Conservation (phyloP, 2,113 vertebrate species). For the Neotragus pygmaeus region DNA sequence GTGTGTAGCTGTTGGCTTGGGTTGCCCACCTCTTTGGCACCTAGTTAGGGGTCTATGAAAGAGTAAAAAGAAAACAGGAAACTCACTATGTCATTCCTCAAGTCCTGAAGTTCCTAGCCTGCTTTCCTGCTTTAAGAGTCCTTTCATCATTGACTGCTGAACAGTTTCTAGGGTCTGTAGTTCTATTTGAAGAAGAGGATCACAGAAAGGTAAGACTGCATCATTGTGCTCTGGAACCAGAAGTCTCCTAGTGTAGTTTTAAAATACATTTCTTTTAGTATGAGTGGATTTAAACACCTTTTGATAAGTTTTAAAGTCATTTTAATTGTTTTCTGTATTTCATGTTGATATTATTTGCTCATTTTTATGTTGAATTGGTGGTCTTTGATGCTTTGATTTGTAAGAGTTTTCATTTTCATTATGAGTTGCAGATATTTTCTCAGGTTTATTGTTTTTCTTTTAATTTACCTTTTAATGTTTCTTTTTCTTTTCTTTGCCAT, state of each 20-base stretch:
- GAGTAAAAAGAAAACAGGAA: not conserved
- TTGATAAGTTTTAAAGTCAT: constrained; percentile 15
- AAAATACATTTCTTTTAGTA: constrained; percentile 9
- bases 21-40: not conserved
- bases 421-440: not conserved
- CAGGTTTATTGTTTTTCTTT: not conserved
- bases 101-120: not conserved
- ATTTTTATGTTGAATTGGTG: not conserved
- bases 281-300: not conserved
- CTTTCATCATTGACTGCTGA: constrained; percentile 1
- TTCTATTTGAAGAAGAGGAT: not conserved
- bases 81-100: not conserved
- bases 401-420: not conserved
- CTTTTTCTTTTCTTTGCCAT: not conserved
- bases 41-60: not conserved
- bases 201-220: not conserved
- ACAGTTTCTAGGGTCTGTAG: not conserved
- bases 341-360: not conserved
- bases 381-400: not conserved
- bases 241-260: not conserved
- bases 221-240: not conserved
- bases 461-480: not conserved
- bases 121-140: not conserved
- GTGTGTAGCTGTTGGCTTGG: not conserved
- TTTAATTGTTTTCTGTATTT: constrained; percentile 7